Evolutionary conservation across 2,797 vertebrate species (phyloP), one percentile per base, ranked within the genome.

Genomic region (Spinibarbus caldwelli): DNA sequence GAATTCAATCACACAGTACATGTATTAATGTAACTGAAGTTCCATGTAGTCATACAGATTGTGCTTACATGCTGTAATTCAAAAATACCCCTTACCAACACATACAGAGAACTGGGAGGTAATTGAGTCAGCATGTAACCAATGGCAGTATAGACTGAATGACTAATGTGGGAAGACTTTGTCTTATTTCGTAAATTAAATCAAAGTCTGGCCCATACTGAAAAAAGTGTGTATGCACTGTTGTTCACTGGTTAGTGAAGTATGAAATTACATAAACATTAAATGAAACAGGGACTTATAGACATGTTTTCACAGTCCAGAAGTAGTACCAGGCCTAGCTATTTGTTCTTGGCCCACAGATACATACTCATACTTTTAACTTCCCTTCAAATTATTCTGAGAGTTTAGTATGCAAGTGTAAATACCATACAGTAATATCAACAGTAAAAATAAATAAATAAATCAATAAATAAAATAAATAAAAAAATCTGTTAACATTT

Each of bases 1-100:
- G 83, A 91, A 91, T 93, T 91, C 89, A 88, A 86, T 90, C 85
- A 77, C 86, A 90, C 90, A 87, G 87, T 85, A 93, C 90, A 90
- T 80, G 85, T 91, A 93, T 92, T 92, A 91, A 92, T 93, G 87
- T 89, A 87, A 90, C 91, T 93, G 89, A 87, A 89, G 87, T 84
- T 87, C 72, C 82, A 80, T 59, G 34, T 76, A 92, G 90, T 92
- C 90, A 86, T 90, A 91, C 91, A 92, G 91, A 92, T 88, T 71
- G 86, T 91, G 90, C 89, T 87, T 87, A 87, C 89, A 91, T 80
- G 87, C 90, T 70, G 79, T 90, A 90, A 90, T 89, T 91, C 41
- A 86, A 82, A 84, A 90, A 91, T 90, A 89, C 89, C 87, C 82
- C 85, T 76, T n/a, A 57, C 71, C 19, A 41, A 43, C 34, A 78